phyloP scores from a whole-genome alignment of 2,113 vertebrate species.

The Drymodes brunneopygia region DNA sequence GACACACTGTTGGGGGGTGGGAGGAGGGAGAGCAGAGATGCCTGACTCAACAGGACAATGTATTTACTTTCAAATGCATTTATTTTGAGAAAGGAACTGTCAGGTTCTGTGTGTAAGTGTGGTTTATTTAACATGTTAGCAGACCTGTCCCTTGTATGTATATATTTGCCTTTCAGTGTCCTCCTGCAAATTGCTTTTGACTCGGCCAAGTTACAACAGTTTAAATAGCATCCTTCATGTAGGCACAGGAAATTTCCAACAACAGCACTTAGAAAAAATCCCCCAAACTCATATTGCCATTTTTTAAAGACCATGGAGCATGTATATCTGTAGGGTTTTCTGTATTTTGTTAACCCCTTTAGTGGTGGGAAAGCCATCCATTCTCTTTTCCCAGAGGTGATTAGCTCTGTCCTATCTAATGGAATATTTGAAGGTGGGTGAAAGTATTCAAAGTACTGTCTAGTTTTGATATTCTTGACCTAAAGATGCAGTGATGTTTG shows the following conservation, averaged over 20 bases:
- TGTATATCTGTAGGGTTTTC: not conserved
- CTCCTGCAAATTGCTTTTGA: slow-evolving; percentile 20
- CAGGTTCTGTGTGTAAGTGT: not conserved
- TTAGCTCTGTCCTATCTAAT: not conserved
- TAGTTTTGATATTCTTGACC: not conserved
- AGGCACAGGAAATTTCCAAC: not conserved
- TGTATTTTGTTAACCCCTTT: not conserved
- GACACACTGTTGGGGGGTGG: not conserved
- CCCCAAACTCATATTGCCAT: not conserved
- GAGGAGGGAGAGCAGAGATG: not conserved
- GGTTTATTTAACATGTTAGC: not conserved
- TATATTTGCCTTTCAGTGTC: not conserved
- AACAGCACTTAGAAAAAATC: not conserved
- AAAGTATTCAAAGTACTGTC: not conserved
- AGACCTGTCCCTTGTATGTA: not conserved
- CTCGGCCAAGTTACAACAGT: not conserved
- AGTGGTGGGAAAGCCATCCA: not conserved
- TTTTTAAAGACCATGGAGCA: not conserved
- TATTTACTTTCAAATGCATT: not conserved
- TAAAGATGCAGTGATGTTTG: not conserved
- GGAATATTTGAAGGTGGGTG: not conserved
- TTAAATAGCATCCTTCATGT: not conserved
- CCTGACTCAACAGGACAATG: not conserved
- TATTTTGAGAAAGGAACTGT: not conserved
- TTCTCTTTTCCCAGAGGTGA: not conserved